phyloP scores from a whole-genome alignment of 1,140 invertebrate species.

The Medauroidea extradentata region DNA sequence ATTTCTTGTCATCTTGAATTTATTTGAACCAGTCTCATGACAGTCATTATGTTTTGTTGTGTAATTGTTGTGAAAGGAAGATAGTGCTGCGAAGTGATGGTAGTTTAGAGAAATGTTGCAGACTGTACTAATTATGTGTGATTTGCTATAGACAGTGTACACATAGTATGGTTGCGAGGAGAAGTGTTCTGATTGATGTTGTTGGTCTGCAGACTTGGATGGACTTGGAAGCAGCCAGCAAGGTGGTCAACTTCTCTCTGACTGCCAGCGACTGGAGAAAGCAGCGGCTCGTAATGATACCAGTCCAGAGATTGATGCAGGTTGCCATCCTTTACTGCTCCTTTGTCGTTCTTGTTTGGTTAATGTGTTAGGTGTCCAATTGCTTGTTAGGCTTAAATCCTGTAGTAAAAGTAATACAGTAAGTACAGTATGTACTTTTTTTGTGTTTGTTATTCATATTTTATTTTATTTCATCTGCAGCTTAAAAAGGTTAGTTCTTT shows the following conservation, averaged over 20 bases:
- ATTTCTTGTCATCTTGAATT: not conserved
- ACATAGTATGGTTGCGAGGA: too few species aligned
- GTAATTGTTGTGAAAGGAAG: not conserved
- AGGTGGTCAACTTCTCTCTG: slow-evolving; percentile 71
- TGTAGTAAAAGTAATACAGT: too few species aligned
- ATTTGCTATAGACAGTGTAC: too few species aligned
- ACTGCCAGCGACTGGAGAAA: slow-evolving; percentile 76
- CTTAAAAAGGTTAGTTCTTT: too few species aligned
- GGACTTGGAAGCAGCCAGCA: slow-evolving; percentile 64
- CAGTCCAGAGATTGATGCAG: slow-evolving; percentile 64
- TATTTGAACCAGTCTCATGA: not conserved
- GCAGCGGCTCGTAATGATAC: slow-evolving; percentile 59
- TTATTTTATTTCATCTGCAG: too few species aligned
- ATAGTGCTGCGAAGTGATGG: not conserved
- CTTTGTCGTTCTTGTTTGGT: too few species aligned
- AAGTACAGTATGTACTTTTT: too few species aligned
- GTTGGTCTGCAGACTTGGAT: slow-evolving; percentile 66
- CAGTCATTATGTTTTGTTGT: not conserved
- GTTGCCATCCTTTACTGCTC: too few species aligned
- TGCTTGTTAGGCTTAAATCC: too few species aligned
- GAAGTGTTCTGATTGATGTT: not conserved
- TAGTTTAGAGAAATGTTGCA: not conserved
- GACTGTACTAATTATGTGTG: not conserved
- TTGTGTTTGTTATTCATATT: too few species aligned
- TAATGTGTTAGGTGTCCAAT: too few species aligned